These are phyloP conservation scores for Philaethria dido DNA, from an alignment of 2,888 invertebrate genomes.

Conservation along the genomic window DNA sequence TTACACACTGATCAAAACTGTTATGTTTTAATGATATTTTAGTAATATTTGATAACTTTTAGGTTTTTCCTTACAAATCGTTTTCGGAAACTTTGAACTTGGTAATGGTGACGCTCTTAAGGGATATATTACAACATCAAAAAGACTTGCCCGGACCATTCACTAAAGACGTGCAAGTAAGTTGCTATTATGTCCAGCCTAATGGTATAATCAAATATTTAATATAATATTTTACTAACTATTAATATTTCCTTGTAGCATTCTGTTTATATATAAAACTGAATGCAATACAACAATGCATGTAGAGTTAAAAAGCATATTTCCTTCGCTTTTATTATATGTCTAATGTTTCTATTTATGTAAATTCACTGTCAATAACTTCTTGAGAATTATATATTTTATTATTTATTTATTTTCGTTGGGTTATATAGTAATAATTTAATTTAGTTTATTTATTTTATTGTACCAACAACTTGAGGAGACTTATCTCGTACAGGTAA, in stretches of 20 bases:
- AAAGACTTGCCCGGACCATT: slow-evolving; percentile 95
- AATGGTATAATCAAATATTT: background rate
- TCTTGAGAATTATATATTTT: background rate
- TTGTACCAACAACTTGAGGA: slow-evolving; percentile 37
- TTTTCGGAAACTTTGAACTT: slow-evolving; percentile 97
- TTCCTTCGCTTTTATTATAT: background rate
- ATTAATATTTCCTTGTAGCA: background rate
- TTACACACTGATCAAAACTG: background rate
- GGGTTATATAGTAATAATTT: slow-evolving; percentile 9
- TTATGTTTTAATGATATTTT: background rate
- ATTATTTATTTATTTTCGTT: background rate
- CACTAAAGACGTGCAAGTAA: slow-evolving; percentile 93
- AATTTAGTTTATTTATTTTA: slow-evolving; percentile 30
- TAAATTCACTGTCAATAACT: background rate
- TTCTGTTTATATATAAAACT: background rate
- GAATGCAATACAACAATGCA: background rate
- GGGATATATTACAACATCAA: slow-evolving; percentile 95
- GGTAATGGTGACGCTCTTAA: slow-evolving; percentile 94
- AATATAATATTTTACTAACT: background rate
- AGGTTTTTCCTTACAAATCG: slow-evolving; percentile 95
- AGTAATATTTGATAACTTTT: slow-evolving; percentile 48
- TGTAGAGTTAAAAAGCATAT: background rate
- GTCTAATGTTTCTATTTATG: background rate
- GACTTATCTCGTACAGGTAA: slow-evolving; percentile 39
- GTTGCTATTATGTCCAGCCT: slow-evolving; percentile 24